Percentiles rank a stretch among this genome's conserved stretches.
These are phyloP conservation scores for Agonopterix arenella DNA, from an alignment of 2,888 invertebrate genomes.

Conservation along the genomic window DNA sequence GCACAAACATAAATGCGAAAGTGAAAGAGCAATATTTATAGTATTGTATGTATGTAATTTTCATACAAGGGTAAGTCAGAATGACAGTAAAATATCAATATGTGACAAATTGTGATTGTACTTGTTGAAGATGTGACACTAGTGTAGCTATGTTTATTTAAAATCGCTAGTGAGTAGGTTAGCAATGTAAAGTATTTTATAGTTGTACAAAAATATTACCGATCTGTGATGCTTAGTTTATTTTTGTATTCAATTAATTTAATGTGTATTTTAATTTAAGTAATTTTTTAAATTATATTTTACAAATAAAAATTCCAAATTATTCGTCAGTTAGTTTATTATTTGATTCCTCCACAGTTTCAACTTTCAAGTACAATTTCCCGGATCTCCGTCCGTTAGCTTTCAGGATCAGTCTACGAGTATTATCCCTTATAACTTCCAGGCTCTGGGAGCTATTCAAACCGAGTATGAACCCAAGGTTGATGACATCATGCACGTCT, in stretches of 20 bases:
- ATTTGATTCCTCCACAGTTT: slow-evolving; percentile 20
- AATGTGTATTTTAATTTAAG: slow-evolving; percentile 7
- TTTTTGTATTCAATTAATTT: slow-evolving; percentile 18
- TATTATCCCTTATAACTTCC: slow-evolving; percentile 77
- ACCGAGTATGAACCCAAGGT: slow-evolving; percentile 84
- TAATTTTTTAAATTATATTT: slow-evolving; percentile 14
- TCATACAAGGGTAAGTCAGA: too few species aligned
- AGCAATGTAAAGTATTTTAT: not conserved
- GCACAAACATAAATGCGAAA: too few species aligned
- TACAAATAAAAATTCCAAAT: slow-evolving; percentile 11
- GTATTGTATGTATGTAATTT: too few species aligned
- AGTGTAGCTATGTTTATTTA: too few species aligned
- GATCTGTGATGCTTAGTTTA: slow-evolving; percentile 41
- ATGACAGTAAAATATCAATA: too few species aligned
- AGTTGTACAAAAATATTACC: slow-evolving; percentile 15
- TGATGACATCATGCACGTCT: slow-evolving; percentile 86
- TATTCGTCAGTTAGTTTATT: slow-evolving; percentile 34
- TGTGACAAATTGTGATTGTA: too few species aligned
- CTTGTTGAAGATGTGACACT: too few species aligned
- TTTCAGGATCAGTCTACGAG: slow-evolving; percentile 79
- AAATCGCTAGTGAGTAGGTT: too few species aligned
- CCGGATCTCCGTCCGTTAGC: slow-evolving; percentile 71
- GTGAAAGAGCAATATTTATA: too few species aligned
- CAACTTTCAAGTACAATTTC: slow-evolving; percentile 55
- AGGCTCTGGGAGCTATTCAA: slow-evolving; percentile 82